Evolutionary conservation across 2,797 vertebrate species (phyloP).

Genomic region (Arctocebus calabarensis): DNA sequence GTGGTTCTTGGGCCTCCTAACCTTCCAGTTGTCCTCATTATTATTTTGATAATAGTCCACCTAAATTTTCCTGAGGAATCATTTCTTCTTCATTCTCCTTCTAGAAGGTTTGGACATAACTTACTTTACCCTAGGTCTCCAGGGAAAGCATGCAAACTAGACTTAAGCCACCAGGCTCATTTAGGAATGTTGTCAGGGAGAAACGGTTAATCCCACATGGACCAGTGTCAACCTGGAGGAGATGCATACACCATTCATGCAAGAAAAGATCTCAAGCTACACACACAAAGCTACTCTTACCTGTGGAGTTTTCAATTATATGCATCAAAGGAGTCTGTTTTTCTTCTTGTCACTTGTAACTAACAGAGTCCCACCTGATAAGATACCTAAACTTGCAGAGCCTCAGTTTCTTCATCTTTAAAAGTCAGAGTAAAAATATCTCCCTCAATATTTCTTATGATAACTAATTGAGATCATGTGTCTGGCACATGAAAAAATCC

Average conservation of each 20-base stretch:
- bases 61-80: not conserved
- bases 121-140: not conserved
- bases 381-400: not conserved
- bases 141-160: not conserved
- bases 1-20: not conserved
- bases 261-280: not conserved
- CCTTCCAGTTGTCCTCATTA: not conserved
- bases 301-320: not conserved
- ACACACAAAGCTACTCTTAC: not conserved
- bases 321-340: not conserved
- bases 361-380: not conserved
- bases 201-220: not conserved
- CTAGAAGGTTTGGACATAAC: not conserved
- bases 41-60: not conserved
- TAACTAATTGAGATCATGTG: not conserved
- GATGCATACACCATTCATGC: not conserved
- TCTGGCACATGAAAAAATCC: not conserved
- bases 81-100: not conserved
- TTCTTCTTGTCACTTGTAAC: not conserved
- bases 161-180: not conserved
- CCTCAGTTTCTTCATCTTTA: not conserved
- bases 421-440: not conserved
- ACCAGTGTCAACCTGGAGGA: not conserved
- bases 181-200: not conserved
- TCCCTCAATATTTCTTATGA: not conserved